Percentiles rank a stretch among this genome's conserved stretches.
Evolutionary conservation across 2,113 vertebrate species (phyloP).

Genomic region (Castor canadensis): DNA sequence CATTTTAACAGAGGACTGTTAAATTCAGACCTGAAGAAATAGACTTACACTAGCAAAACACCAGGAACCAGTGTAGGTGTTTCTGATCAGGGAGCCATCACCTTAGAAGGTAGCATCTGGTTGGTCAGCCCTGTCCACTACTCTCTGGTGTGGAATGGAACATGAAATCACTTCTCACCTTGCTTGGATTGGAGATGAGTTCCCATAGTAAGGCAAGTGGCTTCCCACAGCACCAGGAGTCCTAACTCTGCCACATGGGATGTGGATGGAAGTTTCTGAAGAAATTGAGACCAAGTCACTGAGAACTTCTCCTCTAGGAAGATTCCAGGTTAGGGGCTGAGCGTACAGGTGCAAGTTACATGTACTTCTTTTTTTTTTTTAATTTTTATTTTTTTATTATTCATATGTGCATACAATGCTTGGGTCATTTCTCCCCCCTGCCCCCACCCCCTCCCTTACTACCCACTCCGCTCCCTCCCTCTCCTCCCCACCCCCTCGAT

Average conservation of each 20-base stretch:
- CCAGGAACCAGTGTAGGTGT: neutral
- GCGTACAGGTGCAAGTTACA: neutral
- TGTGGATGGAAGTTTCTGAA: neutral
- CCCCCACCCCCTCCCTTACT: no score
- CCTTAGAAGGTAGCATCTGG: neutral
- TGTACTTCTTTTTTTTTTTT: no score
- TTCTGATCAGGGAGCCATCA: neutral
- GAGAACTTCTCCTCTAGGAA: neutral
- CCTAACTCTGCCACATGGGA: neutral
- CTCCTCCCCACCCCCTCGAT: no score
- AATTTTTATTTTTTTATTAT: no score
- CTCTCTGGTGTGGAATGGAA: neutral
- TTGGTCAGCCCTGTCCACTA: neutral
- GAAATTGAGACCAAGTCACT: neutral
- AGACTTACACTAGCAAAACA: constrained; percentile 37
- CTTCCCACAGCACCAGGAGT: neutral
- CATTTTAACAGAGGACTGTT: constrained; percentile 64
- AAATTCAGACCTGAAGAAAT: constrained; percentile 37
- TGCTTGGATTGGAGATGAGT: neutral
- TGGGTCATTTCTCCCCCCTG: no score
- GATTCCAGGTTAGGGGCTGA: neutral
- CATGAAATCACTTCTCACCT: neutral
- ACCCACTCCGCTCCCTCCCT: no score
- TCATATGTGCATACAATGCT: no score
- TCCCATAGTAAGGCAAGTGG: neutral